Evolutionary conservation across 2,888 invertebrate genomes (phyloP).

Genomic region (Synanthedon myopaeformis): DNA sequence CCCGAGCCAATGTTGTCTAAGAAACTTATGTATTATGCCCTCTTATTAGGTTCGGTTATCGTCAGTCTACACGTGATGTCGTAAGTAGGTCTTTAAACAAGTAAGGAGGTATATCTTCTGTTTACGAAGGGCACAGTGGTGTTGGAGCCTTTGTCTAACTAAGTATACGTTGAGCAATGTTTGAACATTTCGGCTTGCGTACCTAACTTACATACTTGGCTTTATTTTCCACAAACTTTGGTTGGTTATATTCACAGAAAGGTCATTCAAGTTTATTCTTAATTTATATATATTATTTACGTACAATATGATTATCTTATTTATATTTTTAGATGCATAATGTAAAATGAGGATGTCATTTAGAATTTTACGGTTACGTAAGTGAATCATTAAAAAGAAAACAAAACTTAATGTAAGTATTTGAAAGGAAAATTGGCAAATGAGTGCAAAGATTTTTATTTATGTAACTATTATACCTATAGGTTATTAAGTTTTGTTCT

Average conservation of each 20-base stretch:
- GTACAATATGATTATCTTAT: no score
- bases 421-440: no score
- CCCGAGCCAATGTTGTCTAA: neutral
- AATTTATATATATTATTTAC: no score
- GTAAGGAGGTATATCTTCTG: conserved; percentile 11
- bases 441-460: no score
- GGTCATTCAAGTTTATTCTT: neutral
- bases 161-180: conserved; percentile 20
- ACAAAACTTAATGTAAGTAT: no score
- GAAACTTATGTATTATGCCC: conserved; percentile 8
- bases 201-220: conserved; percentile 6
- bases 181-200: conserved; percentile 27
- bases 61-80: conserved; percentile 7
- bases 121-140: conserved; percentile 17
- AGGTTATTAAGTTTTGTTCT: no score
- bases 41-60: conserved; percentile 9
- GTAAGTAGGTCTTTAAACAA: conserved; percentile 9
- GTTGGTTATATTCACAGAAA: no score
- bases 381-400: no score
- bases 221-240: conserved; percentile 2
- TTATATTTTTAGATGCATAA: no score
- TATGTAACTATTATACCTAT: no score
- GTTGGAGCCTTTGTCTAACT: conserved; percentile 16
- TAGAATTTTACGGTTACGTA: no score
- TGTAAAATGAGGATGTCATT: no score